Evolutionary conservation across 2,888 invertebrate species (phyloP).

Genomic region (Palloptera scutellata): DNA sequence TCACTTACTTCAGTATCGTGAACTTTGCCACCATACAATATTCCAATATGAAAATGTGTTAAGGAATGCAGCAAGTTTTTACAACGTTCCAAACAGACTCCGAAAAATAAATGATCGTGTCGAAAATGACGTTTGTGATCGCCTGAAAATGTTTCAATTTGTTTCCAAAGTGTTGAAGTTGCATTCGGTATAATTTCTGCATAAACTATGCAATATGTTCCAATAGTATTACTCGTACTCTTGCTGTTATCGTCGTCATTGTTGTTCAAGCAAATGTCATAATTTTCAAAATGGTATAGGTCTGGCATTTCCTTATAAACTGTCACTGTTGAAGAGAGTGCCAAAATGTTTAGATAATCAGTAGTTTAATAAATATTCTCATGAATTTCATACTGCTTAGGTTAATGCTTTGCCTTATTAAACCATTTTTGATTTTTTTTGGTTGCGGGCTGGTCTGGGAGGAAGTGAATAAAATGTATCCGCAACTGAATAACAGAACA

Average conservation of each 20-base stretch:
- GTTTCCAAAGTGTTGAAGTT: slow-evolving; percentile 50
- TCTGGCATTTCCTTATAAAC: slow-evolving; percentile 41
- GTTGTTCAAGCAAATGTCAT: slow-evolving; percentile 60
- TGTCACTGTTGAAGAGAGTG: slow-evolving; percentile 4
- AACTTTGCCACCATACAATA: slow-evolving; percentile 9
- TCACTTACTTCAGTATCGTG: slow-evolving; percentile 33
- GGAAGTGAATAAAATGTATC: no score
- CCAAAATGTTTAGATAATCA: not conserved
- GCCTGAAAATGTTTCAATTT: slow-evolving; percentile 47
- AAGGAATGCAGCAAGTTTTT: slow-evolving; percentile 31
- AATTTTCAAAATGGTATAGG: slow-evolving; percentile 54
- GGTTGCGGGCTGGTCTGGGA: no score
- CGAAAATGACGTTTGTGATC: slow-evolving; percentile 49
- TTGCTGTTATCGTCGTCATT: not conserved
- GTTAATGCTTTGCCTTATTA: no score
- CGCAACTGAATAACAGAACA: no score
- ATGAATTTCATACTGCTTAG: no score
- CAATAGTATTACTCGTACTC: not conserved
- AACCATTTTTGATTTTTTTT: no score
- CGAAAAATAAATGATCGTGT: slow-evolving; percentile 54
- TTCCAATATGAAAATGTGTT: not conserved
- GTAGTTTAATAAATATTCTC: not conserved
- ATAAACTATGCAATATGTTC: slow-evolving; percentile 52
- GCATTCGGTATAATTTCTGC: slow-evolving; percentile 52
- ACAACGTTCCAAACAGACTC: slow-evolving; percentile 55